Conservation (phyloP, 2,888 invertebrate genomes). For the Mayetiola destructor region DNA sequence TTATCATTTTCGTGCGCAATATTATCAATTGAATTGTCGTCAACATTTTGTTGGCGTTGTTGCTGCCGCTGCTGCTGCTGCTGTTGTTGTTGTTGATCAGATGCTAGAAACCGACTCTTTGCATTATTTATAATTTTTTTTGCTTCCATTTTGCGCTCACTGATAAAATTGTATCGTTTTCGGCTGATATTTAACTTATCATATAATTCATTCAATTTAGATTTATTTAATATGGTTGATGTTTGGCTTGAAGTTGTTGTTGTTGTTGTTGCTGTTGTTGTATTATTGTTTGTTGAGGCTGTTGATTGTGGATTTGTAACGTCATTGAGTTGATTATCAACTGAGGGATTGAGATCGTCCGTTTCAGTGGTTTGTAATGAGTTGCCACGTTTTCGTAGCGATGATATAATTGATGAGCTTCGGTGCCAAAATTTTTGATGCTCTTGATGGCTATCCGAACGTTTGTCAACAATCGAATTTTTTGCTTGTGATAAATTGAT, state of each 20-base stretch:
- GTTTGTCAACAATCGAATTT: too few relatives aligned
- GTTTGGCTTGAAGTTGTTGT: background rate
- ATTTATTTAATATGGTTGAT: conserved; percentile 15
- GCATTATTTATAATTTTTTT: conserved; percentile 6
- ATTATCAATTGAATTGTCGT: background rate
- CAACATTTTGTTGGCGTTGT: background rate
- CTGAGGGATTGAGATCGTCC: background rate
- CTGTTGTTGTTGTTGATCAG: background rate
- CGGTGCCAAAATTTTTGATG: background rate
- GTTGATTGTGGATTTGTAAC: background rate
- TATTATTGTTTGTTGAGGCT: background rate
- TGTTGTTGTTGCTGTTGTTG: too few relatives aligned
- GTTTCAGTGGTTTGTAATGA: background rate
- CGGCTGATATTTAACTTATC: conserved; percentile 19
- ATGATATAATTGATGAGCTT: background rate
- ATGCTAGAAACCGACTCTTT: background rate
- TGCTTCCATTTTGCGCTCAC: conserved; percentile 12
- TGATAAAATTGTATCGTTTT: conserved; percentile 8
- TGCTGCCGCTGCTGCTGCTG: background rate
- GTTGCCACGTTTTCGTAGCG: background rate
- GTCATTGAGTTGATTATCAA: background rate
- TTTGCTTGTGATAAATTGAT: too few relatives aligned
- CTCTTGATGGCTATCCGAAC: background rate
- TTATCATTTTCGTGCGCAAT: background rate
- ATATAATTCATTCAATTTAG: conserved; percentile 20